phyloP scores from a whole-genome alignment of 2,113 vertebrate species.

The Delphinapterus leucas region DNA sequence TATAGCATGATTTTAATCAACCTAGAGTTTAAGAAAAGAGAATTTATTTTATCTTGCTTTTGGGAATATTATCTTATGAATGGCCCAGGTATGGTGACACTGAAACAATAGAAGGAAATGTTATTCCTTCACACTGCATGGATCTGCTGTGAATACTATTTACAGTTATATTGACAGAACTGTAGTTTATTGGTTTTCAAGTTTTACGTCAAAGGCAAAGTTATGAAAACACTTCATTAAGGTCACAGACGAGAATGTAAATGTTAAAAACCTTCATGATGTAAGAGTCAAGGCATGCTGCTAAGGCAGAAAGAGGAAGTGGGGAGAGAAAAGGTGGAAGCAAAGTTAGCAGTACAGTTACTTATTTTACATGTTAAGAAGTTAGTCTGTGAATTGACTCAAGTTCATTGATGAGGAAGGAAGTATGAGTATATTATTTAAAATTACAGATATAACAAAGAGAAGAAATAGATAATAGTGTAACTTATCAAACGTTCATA shows the following conservation, averaged over 20 bases:
- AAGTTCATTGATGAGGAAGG: background rate
- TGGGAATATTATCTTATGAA: background rate
- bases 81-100: background rate
- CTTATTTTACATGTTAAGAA: background rate
- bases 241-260: background rate
- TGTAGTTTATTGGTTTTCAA: conserved; percentile 8
- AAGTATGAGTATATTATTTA: background rate
- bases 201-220: background rate
- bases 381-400: background rate
- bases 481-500: background rate
- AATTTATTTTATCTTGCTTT: background rate
- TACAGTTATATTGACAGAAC: background rate
- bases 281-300: background rate
- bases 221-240: background rate
- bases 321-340: background rate
- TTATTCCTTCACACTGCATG: background rate
- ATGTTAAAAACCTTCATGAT: background rate
- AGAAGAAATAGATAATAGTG: background rate
- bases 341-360: background rate
- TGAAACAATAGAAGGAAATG: background rate
- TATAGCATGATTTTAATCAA: background rate
- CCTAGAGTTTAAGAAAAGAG: background rate
- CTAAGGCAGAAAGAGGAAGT: background rate
- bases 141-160: background rate
- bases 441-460: background rate